Evolutionary conservation across 2,797 vertebrate genomes (phyloP).

Genomic region (Babyrousa celebensis): DNA sequence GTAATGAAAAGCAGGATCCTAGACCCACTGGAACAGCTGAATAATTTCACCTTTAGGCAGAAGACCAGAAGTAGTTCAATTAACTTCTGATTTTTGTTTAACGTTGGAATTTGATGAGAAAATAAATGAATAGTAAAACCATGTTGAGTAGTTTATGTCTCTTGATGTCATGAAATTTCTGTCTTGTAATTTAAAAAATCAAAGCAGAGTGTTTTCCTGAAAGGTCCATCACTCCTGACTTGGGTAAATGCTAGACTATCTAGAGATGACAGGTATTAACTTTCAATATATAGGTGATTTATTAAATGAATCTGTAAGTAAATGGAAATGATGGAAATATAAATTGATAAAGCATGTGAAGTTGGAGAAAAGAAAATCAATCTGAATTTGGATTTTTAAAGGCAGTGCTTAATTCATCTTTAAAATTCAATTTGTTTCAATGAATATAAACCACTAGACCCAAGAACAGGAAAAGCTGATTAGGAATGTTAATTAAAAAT

Average conservation of each 20-base stretch:
- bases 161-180: background rate
- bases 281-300: constrained; percentile 41
- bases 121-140: background rate
- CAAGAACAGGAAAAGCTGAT: constrained; percentile 77
- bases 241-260: background rate
- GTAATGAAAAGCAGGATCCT: background rate
- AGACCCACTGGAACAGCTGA: background rate
- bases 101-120: background rate
- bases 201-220: background rate
- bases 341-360: background rate
- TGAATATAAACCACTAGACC: constrained; percentile 75
- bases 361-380: constrained; percentile 60
- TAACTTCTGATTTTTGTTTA: background rate
- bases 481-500: constrained; percentile 81
- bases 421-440: constrained; percentile 83
- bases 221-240: background rate
- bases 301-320: constrained; percentile 41
- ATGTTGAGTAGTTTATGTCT: background rate
- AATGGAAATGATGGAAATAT: constrained; percentile 51
- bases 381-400: constrained; percentile 72
- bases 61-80: background rate
- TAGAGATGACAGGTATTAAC: background rate
- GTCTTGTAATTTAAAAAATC: background rate
- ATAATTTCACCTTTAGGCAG: background rate
- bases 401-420: constrained; percentile 59